A percentile compares a stretch with the other conserved stretches of the same genome.
Conservation (phyloP, 2,797 vertebrate genomes). For the Glossophaga mutica region DNA sequence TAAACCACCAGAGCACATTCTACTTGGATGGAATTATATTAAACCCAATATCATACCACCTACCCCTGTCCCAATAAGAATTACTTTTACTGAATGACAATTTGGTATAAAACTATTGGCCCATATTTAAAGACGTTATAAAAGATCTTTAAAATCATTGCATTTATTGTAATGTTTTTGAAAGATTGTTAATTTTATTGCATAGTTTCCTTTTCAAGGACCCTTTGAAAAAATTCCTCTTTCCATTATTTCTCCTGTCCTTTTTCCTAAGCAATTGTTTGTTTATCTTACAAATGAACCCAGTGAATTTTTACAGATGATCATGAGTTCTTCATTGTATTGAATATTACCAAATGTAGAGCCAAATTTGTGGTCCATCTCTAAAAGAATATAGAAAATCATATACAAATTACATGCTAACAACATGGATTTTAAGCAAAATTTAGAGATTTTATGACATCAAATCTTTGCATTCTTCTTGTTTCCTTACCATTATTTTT, state of each 20-base stretch:
- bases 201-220: not conserved
- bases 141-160: not conserved
- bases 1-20: not conserved
- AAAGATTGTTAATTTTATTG: not conserved
- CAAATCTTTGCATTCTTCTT: not conserved
- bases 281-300: not conserved
- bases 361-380: not conserved
- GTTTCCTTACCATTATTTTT: not conserved
- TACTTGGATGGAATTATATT: not conserved
- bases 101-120: not conserved
- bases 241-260: not conserved
- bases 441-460: not conserved
- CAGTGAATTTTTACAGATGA: not conserved
- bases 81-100: not conserved
- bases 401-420: not conserved
- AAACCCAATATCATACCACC: not conserved
- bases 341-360: not conserved
- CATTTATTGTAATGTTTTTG: not conserved
- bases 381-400: not conserved
- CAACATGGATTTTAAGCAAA: not conserved
- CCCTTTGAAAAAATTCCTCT: not conserved
- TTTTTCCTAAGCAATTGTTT: constrained; percentile 25
- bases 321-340: not conserved
- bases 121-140: not conserved
- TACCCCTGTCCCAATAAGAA: not conserved